These are phyloP conservation scores for Solenopsis fugax DNA, from an alignment of 1,140 invertebrate species.

Conservation along the genomic window DNA sequence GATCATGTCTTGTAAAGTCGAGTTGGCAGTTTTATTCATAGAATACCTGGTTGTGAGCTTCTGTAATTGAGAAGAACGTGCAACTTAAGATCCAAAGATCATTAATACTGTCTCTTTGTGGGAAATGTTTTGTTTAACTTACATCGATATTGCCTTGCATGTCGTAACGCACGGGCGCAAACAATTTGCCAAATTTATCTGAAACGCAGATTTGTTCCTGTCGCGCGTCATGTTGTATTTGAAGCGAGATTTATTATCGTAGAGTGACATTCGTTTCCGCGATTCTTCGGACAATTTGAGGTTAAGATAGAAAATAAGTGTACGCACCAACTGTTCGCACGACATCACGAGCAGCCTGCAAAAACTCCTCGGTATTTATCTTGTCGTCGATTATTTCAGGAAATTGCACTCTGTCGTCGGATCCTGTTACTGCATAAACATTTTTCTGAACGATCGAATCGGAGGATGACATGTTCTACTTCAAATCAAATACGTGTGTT, in stretches of 20 bases:
- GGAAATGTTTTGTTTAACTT: constrained; percentile 78
- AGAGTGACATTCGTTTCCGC: background rate
- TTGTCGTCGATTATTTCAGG: constrained; percentile 85
- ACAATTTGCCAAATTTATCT: constrained; percentile 91
- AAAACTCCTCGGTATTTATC: constrained; percentile 89
- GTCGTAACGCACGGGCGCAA: constrained; percentile 91
- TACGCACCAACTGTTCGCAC: constrained; percentile 89
- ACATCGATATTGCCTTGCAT: constrained; percentile 92
- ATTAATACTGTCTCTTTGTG: constrained; percentile 13
- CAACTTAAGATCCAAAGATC: constrained; percentile 40
- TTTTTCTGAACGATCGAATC: background rate
- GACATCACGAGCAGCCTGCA: constrained; percentile 88
- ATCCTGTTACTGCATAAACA: background rate
- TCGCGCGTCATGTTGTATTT: constrained; percentile 20
- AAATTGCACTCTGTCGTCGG: constrained; percentile 69
- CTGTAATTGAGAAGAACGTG: constrained; percentile 80
- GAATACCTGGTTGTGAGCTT: constrained; percentile 89
- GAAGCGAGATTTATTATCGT: background rate
- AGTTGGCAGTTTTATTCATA: constrained; percentile 86
- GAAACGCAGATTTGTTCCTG: constrained; percentile 77
- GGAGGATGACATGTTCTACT: constrained; percentile 17
- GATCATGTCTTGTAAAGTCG: constrained; percentile 90
- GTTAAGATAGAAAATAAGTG: constrained; percentile 10
- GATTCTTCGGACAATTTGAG: background rate
- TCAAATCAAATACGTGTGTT: no score